Percentiles rank a stretch among this genome's conserved stretches.
Evolutionary conservation across 2,797 vertebrate species (phyloP).

Genomic region (Tokudaia muenninki): DNA sequence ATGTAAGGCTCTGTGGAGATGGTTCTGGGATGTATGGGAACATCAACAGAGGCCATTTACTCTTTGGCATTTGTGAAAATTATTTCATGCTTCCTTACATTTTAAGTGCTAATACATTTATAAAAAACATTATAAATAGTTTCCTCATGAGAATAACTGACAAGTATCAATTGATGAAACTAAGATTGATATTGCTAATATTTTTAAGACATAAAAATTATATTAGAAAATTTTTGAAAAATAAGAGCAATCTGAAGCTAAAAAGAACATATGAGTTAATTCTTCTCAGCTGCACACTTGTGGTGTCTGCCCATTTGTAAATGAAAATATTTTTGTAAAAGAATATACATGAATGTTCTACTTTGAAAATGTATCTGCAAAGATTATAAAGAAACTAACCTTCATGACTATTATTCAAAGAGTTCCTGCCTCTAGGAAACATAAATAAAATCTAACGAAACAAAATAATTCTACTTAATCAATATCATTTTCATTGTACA

Average conservation of each 20-base stretch:
- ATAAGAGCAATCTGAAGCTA: neutral
- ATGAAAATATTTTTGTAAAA: constrained; percentile 41
- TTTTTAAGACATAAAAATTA: constrained; percentile 14
- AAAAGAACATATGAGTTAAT: constrained; percentile 27
- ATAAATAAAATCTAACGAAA: constrained; percentile 27
- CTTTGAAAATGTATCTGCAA: constrained; percentile 1
- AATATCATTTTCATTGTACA: constrained; percentile 39
- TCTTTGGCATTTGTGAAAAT: constrained; percentile 67
- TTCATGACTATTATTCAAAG: neutral
- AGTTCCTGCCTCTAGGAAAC: constrained; percentile 1
- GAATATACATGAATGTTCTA: constrained; percentile 1
- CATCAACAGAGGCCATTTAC: constrained; percentile 21
- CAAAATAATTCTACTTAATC: constrained; percentile 25
- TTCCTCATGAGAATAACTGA: constrained; percentile 62
- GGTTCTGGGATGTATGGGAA: neutral
- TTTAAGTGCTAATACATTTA: constrained; percentile 69
- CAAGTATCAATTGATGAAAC: constrained; percentile 67
- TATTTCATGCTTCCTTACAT: neutral
- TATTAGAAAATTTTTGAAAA: constrained; percentile 46
- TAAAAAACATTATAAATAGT: constrained; percentile 58
- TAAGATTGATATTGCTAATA: constrained; percentile 45
- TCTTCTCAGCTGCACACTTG: neutral
- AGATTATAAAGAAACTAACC: constrained; percentile 30
- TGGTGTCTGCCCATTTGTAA: neutral
- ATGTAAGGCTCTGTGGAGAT: neutral